A percentile compares a stretch with the other conserved stretches of the same genome.
Conservation (phyloP, 1,140 invertebrate species). For the Fopius arisanus region DNA sequence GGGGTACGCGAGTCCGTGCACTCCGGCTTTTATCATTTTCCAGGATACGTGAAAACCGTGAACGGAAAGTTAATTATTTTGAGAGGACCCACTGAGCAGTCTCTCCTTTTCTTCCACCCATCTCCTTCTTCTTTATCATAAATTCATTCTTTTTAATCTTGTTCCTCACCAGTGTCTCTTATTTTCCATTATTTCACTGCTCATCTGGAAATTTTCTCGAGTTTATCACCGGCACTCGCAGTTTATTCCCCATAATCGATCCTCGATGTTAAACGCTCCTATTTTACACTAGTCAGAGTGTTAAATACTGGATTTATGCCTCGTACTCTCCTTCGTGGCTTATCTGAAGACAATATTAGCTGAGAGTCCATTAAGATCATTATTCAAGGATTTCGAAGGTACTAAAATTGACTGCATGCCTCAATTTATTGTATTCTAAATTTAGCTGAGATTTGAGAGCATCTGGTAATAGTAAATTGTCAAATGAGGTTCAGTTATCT, state of each 20-base stretch:
- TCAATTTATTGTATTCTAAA: too few species aligned
- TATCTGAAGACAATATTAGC: neutral
- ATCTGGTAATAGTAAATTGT: too few species aligned
- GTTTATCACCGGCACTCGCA: neutral
- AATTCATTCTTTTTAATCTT: neutral
- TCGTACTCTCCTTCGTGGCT: neutral
- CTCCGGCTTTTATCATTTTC: constrained; percentile 24
- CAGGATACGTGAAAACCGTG: constrained; percentile 19
- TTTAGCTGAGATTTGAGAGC: too few species aligned
- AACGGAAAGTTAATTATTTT: constrained; percentile 29
- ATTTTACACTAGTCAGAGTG: neutral
- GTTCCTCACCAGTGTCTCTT: neutral
- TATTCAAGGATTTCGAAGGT: neutral
- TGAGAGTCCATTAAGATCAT: constrained; percentile 1
- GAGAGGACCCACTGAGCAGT: neutral
- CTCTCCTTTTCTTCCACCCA: neutral
- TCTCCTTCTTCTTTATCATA: neutral
- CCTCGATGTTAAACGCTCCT: neutral
- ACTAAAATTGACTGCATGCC: neutral
- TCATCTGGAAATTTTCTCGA: neutral
- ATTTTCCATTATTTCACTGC: neutral
- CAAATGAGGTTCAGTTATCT: too few species aligned
- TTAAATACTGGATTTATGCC: neutral
- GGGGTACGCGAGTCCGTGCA: neutral
- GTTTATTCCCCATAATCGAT: neutral